Evolutionary conservation across 2,113 vertebrate species (phyloP).

Genomic region (Prietella phreatophila): DNA sequence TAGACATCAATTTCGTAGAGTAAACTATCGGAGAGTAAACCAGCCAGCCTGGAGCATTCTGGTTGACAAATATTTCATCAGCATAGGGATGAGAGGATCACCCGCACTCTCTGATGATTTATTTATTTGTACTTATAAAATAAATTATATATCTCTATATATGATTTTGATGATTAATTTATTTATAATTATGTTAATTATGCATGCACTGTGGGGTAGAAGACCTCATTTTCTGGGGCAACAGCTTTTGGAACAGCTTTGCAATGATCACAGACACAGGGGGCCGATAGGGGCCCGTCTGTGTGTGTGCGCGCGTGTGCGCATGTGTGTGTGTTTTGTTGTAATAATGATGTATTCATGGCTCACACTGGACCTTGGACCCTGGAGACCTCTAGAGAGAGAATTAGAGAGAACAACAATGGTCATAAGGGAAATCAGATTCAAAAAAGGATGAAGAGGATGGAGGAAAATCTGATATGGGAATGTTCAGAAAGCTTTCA

Average conservation of each 20-base stretch:
- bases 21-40: slow-evolving; percentile 8
- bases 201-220: slow-evolving; percentile 34
- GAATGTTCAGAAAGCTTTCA: not conserved
- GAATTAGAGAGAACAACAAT: slow-evolving; percentile 35
- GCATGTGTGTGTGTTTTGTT: slow-evolving; percentile 8
- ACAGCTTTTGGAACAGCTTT: slow-evolving; percentile 44
- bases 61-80: slow-evolving; percentile 36
- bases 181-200: slow-evolving; percentile 46
- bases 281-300: slow-evolving; percentile 19
- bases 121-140: slow-evolving; percentile 52
- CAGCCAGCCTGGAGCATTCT: slow-evolving; percentile 30
- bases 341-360: slow-evolving; percentile 54
- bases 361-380: slow-evolving; percentile 43
- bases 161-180: slow-evolving; percentile 55
- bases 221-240: slow-evolving; percentile 43
- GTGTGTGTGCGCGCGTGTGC: not conserved
- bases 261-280: slow-evolving; percentile 48
- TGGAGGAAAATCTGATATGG: slow-evolving; percentile 1
- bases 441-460: slow-evolving; percentile 6
- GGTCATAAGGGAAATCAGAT: slow-evolving; percentile 23
- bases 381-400: slow-evolving; percentile 40
- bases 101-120: slow-evolving; percentile 51
- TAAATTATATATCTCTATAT: slow-evolving; percentile 56
- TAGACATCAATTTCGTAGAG: not conserved
- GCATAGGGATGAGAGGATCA: slow-evolving; percentile 17